phyloP scores from a whole-genome alignment of 2,113 vertebrate species.

The Pseudorasbora parva region DNA sequence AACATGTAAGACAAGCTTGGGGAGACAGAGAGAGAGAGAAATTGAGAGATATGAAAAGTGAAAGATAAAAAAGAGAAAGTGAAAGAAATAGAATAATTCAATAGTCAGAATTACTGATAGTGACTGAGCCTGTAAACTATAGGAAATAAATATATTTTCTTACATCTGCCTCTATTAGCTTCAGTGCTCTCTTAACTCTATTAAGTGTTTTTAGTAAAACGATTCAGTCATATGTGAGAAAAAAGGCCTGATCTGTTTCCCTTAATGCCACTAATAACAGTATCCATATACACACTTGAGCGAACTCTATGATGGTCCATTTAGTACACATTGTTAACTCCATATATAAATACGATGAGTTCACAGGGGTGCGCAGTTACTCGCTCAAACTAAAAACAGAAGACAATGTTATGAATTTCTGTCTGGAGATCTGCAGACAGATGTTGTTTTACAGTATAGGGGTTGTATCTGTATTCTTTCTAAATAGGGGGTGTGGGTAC shows the following conservation, averaged over 20 bases:
- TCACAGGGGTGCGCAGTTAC: constrained; percentile 9
- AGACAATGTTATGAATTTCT: constrained; percentile 32
- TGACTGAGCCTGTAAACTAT: neutral
- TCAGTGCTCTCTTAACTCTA: neutral
- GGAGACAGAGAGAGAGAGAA: constrained; percentile 57
- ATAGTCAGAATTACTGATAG: constrained; percentile 65
- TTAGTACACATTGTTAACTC: constrained; percentile 30
- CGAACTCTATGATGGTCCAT: constrained; percentile 1
- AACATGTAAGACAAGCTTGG: constrained; percentile 73
- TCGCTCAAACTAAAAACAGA: constrained; percentile 23
- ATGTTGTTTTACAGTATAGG: constrained; percentile 40
- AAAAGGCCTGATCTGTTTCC: neutral
- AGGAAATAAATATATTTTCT: neutral
- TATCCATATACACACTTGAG: constrained; percentile 29
- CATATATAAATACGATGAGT: neutral
- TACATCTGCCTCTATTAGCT: neutral
- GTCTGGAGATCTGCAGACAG: constrained; percentile 34
- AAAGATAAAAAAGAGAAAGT: constrained; percentile 63
- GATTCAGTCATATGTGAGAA: neutral
- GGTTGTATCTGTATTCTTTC: constrained; percentile 20
- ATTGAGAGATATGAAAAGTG: constrained; percentile 44
- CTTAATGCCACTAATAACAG: neutral
- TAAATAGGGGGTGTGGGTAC: constrained; percentile 1
- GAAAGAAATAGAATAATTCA: constrained; percentile 64
- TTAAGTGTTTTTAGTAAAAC: neutral